Base-by-base conservation (phyloP, 1,140 invertebrate species). In the Drosophila fuyamai region DNA sequence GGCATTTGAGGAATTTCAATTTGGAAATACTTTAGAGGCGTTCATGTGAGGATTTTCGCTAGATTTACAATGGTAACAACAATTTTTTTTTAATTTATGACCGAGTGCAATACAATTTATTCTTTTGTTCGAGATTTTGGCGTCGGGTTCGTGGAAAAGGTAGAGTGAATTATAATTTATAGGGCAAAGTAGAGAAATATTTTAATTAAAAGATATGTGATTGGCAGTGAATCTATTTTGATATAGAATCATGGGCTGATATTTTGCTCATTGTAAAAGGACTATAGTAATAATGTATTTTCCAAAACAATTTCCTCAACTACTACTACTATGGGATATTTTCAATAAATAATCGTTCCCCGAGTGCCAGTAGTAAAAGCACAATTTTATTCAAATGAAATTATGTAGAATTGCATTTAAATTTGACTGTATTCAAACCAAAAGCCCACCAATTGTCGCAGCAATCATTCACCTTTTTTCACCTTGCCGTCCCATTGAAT, bases 11-110 rank as follows among this genome's bases (percentile, higher is more conserved):
- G 46, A 61, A 71, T 81, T 74, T 67, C 54, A 70, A 67, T 54
- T 70, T 50, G 23, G 58, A 53, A 65, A 88, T 85, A 78, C 83
- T 89, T 83, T 58, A 54, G 50, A 83, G 80, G 83, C 83, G 79
- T 83, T 88, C 84, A 80, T 54, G 72, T 66, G 72, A 40, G 53
- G 51, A 35, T 58, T 82, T 70, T 54, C 60, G 35, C 61, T 63
- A 68, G 67, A 63, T 68, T 66, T 40, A 48, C 57, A 70, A 54
- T 23, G 27, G 44, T 6, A 63, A 58, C 47, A 54, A 61, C 66
- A 32, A 1, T 50, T 4, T 59, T 67, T 50, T 71, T 58, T 77
- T 67, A 83, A 88, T 89, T 83, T 88, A 83, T 83, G 76, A 13
- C 53, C 57, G 62, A 76, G 46, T 74, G 68, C 58, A 58, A 40